Percentiles rank a stretch among this genome's conserved stretches.
These are phyloP conservation scores for Nymphalis c-album DNA, from an alignment of 2,888 invertebrate genomes.

Conservation along the genomic window DNA sequence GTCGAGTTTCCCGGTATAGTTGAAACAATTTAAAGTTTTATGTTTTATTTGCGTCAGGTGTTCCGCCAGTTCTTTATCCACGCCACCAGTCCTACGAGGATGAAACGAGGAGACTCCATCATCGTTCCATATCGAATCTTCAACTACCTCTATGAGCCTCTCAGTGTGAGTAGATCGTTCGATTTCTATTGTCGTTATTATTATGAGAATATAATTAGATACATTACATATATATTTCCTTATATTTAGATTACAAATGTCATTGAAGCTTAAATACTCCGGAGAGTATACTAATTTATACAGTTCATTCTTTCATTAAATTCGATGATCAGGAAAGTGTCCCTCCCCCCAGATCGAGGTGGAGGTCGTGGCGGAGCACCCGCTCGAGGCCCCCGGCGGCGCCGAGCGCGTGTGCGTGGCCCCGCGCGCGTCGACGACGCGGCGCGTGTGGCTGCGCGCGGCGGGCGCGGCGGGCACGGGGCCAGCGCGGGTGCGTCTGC, in stretches of 20 bases:
- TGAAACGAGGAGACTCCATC: constrained; percentile 84
- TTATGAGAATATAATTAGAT: neutral
- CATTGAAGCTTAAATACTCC: too few species aligned
- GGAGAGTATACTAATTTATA: too few species aligned
- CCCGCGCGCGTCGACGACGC: constrained; percentile 53
- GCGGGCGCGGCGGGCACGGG: neutral
- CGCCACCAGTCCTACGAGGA: constrained; percentile 84
- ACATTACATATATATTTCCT: too few species aligned
- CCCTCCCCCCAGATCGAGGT: constrained; percentile 57
- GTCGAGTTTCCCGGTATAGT: too few species aligned
- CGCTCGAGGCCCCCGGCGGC: constrained; percentile 33
- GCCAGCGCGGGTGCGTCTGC: neutral
- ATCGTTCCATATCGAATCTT: constrained; percentile 85
- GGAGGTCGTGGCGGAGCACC: constrained; percentile 43
- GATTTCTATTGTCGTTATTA: neutral
- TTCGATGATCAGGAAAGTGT: neutral
- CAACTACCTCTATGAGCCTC: constrained; percentile 86
- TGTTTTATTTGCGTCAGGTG: constrained; percentile 74
- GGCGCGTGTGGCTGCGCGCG: constrained; percentile 47
- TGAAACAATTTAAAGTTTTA: too few species aligned
- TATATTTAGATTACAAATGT: neutral
- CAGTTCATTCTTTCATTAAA: too few species aligned
- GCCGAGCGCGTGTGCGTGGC: constrained; percentile 52
- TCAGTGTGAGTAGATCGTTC: constrained; percentile 82
- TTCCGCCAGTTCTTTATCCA: constrained; percentile 90